phyloP scores from a whole-genome alignment of 2,888 invertebrate genomes.

The Thymelicus acteon region DNA sequence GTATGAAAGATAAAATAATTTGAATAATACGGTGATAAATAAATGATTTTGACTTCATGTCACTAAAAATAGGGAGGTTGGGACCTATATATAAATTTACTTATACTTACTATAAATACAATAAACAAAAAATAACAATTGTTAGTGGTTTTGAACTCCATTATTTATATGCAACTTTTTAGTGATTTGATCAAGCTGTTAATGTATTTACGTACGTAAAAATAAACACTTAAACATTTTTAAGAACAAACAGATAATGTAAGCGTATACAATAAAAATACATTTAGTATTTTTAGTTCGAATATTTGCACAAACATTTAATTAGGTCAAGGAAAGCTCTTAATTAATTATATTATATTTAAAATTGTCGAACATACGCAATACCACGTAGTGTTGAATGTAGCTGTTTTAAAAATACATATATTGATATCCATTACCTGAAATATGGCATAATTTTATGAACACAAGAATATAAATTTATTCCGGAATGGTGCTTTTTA shows the following conservation, averaged over 20 bases:
- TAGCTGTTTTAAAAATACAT: slow-evolving; percentile 64
- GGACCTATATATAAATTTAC: no score
- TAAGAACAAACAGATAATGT: background rate
- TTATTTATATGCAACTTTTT: no score
- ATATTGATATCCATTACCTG: slow-evolving; percentile 74
- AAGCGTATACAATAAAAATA: background rate
- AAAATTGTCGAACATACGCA: slow-evolving; percentile 64
- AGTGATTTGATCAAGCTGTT: background rate
- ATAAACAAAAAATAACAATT: background rate
- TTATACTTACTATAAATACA: no score
- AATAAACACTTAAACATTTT: background rate
- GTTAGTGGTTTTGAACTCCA: background rate
- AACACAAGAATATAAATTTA: background rate
- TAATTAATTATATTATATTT: slow-evolving; percentile 5
- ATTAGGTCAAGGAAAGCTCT: slow-evolving; percentile 21
- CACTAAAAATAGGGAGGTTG: no score
- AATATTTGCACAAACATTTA: slow-evolving; percentile 7
- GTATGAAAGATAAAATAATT: no score
- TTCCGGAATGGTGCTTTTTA: no score
- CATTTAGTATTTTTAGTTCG: slow-evolving; percentile 6
- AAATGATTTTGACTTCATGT: no score
- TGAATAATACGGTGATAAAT: no score
- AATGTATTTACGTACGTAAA: background rate
- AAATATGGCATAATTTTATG: slow-evolving; percentile 48
- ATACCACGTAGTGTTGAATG: slow-evolving; percentile 69